Base-by-base conservation (phyloP, 2,797 vertebrate genomes). In the Mycteria americana region DNA sequence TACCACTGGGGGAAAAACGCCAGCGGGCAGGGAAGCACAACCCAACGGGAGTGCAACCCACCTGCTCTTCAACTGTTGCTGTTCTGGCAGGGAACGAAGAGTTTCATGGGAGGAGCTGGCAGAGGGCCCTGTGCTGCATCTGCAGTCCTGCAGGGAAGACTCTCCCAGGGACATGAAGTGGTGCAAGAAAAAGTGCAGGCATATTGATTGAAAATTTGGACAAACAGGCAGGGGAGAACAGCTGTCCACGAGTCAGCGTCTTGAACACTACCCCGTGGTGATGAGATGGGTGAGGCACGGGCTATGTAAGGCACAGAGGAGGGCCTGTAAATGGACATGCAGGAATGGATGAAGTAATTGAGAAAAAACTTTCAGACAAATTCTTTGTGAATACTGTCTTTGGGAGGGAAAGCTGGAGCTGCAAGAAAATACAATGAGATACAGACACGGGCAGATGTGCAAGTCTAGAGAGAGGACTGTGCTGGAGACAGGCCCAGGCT, bases 371-470 rank as follows among this genome's bases (percentile, higher is more conserved):
- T 88, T 67, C 0, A 2, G 81, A 80, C 7, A 43, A 94, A 94
- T 95, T 92, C 84, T 95, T 95, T 91, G 39, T 95, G 92, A 89
- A 94, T 96, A 65, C 31, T 83, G 81, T 96, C 70, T 96, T 95
- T 94, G 89, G 87, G 84, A 93, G 64, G 86, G 89, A 92, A 79
- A 31, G 73, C 75, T 95, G 88, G 79, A 92, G 59, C 86, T 69
- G 81, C 70, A 80, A 51, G 81, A 43, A 94, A 92, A 80, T 23
- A 92, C 84, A 92, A 43, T 85, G 78, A 92, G 89, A 89, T 72
- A 91, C 39, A 93, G 93, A 89, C 31, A 82, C 8, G 63, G 91
- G 67, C 63, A 46, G 78, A 89, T 89, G 68, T 83, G 75, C 23
- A 46, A 65, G 54, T 48, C 67, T 24, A 74, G 67, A 75, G 91